A percentile compares a stretch with the other conserved stretches of the same genome.
phyloP scores from a whole-genome alignment of 1,140 invertebrate genomes.

The Chrysomallon squamiferum region DNA sequence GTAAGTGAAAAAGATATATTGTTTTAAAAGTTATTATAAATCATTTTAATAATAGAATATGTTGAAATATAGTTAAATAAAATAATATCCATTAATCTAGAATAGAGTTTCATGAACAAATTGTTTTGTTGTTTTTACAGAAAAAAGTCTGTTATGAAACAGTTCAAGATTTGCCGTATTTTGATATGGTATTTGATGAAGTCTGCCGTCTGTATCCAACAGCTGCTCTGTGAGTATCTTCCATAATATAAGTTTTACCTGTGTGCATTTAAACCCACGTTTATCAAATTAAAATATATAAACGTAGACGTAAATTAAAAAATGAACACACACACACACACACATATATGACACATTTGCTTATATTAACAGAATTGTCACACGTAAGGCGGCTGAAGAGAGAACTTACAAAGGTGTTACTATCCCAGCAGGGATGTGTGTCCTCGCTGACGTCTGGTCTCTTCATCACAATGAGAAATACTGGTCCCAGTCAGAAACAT shows the following conservation, averaged over 20 bases:
- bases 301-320: too few species aligned
- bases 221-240: constrained; percentile 54
- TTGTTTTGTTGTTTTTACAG: constrained; percentile 27
- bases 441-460: constrained; percentile 59
- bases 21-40: neutral
- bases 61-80: too few species aligned
- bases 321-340: too few species aligned
- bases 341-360: neutral
- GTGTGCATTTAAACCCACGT: neutral
- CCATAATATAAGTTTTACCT: neutral
- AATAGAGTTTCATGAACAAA: too few species aligned
- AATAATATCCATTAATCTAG: too few species aligned
- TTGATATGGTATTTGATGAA: constrained; percentile 58
- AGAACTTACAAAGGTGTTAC: constrained; percentile 38
- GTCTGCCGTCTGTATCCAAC: constrained; percentile 56
- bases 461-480: constrained; percentile 56
- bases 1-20: constrained; percentile 10
- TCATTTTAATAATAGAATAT: neutral
- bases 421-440: constrained; percentile 55
- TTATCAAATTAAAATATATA: neutral
- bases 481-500: constrained; percentile 53
- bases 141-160: constrained; percentile 43
- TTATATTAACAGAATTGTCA: constrained; percentile 40
- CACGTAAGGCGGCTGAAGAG: constrained; percentile 36
- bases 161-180: constrained; percentile 47